Evolutionary conservation across 2,888 invertebrate species (phyloP).

Genomic region (Malthinus flaveolus): DNA sequence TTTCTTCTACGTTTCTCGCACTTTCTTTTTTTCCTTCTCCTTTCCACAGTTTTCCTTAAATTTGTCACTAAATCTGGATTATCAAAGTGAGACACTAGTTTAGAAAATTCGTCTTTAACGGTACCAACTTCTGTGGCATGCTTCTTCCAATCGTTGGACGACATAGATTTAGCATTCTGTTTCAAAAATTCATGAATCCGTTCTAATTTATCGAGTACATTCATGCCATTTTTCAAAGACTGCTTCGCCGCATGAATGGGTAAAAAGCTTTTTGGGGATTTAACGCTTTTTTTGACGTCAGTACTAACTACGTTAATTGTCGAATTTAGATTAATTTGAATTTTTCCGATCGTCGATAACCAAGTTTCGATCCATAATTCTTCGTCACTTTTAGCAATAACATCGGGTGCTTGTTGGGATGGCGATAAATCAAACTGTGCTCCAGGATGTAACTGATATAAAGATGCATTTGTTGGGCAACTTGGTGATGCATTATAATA

Average conservation of each 20-base stretch:
- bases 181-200: constrained; percentile 54
- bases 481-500: constrained; percentile 11
- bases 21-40: constrained; percentile 55
- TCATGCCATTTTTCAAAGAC: constrained; percentile 43
- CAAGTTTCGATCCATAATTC: constrained; percentile 52
- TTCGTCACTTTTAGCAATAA: constrained; percentile 43
- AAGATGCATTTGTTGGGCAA: constrained; percentile 1
- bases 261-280: constrained; percentile 29
- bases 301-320: constrained; percentile 30
- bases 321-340: constrained; percentile 44
- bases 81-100: constrained; percentile 51
- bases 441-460: constrained; percentile 2
- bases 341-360: constrained; percentile 47
- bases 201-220: constrained; percentile 50
- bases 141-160: constrained; percentile 61
- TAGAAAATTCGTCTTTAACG: constrained; percentile 56
- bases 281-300: constrained; percentile 7
- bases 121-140: constrained; percentile 57
- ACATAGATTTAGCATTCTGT: constrained; percentile 53
- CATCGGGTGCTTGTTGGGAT: constrained; percentile 8
- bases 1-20: constrained; percentile 56
- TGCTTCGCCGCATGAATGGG: constrained; percentile 51
- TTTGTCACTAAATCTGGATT: constrained; percentile 53
- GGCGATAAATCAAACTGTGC: constrained; percentile 18
- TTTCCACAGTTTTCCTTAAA: constrained; percentile 55